Evolutionary conservation across 2,888 invertebrate genomes (phyloP).

Genomic region (Cantharis flavilabris): DNA sequence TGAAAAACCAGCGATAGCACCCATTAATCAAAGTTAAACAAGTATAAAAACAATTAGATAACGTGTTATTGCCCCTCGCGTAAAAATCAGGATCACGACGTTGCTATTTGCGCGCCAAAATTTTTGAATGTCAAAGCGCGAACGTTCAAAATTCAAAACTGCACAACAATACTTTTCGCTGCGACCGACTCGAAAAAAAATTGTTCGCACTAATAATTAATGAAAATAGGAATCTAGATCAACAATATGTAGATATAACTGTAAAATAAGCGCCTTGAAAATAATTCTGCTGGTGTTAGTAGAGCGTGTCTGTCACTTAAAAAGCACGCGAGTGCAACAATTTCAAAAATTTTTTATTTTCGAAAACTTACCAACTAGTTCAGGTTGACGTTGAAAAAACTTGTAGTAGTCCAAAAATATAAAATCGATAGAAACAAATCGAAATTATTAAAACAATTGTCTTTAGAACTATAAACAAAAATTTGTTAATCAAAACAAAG

Average conservation of each 20-base stretch:
- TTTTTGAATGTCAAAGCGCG: background rate
- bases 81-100: background rate
- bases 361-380: background rate
- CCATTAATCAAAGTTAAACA: background rate
- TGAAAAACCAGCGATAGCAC: background rate
- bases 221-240: constrained; percentile 31
- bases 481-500: background rate
- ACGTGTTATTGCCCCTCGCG: constrained; percentile 13
- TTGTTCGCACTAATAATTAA: constrained; percentile 15
- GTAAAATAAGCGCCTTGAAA: constrained; percentile 38
- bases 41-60: constrained; percentile 4
- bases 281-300: constrained; percentile 39
- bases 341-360: background rate
- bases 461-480: background rate
- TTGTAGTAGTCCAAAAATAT: background rate
- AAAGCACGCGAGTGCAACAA: constrained; percentile 22
- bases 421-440: background rate
- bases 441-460: background rate
- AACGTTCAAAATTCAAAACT: background rate
- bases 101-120: constrained; percentile 16
- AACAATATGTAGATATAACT: constrained; percentile 38
- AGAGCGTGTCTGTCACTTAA: constrained; percentile 44
- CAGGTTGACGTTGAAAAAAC: background rate
- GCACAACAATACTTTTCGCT: background rate
- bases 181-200: background rate